These are phyloP conservation scores for Drosophila acutilabella DNA, from an alignment of 2,888 invertebrate genomes.

Conservation along the genomic window DNA sequence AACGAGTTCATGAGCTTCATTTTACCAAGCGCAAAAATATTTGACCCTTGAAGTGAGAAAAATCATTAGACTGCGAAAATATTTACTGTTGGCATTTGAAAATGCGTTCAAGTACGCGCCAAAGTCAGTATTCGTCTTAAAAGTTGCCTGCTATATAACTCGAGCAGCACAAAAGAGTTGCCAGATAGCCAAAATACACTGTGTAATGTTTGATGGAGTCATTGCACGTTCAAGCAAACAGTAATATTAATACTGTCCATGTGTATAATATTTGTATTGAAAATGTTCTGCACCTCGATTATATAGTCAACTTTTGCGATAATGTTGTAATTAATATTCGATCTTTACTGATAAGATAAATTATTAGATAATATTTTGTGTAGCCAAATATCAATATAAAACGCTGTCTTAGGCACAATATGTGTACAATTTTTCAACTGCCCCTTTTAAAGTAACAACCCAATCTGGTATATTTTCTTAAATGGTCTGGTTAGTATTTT, in stretches of 20 bases:
- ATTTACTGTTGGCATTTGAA: slow-evolving; percentile 11
- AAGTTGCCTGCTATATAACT: slow-evolving; percentile 40
- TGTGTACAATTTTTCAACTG: background rate
- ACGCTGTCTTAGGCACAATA: background rate
- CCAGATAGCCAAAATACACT: slow-evolving; percentile 1
- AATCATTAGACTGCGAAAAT: background rate
- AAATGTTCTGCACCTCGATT: too few species aligned
- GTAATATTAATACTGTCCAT: background rate
- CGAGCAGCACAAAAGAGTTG: slow-evolving; percentile 2
- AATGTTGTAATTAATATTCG: too few species aligned
- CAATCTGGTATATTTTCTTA: slow-evolving; percentile 25
- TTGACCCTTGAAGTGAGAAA: background rate
- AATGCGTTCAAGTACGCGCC: slow-evolving; percentile 33
- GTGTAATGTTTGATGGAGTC: background rate
- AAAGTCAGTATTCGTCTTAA: background rate
- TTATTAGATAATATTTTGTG: too few species aligned
- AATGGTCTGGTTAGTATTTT: slow-evolving; percentile 1
- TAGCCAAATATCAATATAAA: too few species aligned
- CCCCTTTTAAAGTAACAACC: background rate
- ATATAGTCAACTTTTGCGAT: too few species aligned
- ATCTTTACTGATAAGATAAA: too few species aligned
- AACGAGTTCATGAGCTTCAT: background rate
- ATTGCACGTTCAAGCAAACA: slow-evolving; percentile 22
- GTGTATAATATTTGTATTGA: background rate
- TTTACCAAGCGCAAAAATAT: background rate